Conservation (phyloP, 2,888 invertebrate genomes). For the Drosophila borborema region DNA sequence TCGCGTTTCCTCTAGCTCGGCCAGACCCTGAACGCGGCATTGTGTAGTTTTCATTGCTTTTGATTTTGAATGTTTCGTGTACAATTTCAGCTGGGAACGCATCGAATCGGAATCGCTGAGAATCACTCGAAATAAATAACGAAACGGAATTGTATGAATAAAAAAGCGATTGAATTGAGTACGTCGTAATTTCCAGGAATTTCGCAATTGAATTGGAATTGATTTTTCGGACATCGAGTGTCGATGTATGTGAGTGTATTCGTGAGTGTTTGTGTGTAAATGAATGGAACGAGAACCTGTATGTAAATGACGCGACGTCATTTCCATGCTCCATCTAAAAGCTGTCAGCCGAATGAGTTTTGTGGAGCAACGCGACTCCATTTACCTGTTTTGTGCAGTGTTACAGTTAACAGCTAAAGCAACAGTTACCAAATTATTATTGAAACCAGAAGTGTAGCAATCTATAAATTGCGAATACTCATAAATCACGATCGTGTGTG, state of each 20-base stretch:
- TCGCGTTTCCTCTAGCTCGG: slow-evolving; percentile 33
- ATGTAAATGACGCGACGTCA: slow-evolving; percentile 55
- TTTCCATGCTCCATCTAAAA: slow-evolving; percentile 36
- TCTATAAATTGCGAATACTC: slow-evolving; percentile 5
- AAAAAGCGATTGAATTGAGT: slow-evolving; percentile 12
- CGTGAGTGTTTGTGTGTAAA: slow-evolving; percentile 20
- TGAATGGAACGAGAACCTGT: slow-evolving; percentile 51
- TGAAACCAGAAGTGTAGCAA: slow-evolving; percentile 35
- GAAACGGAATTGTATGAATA: slow-evolving; percentile 5
- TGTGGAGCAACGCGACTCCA: slow-evolving; percentile 56
- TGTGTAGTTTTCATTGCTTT: slow-evolving; percentile 37
- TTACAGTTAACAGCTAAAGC: slow-evolving; percentile 45
- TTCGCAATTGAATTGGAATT: slow-evolving; percentile 75
- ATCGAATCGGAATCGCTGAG: slow-evolving; percentile 47
- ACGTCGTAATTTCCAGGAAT: slow-evolving; percentile 71
- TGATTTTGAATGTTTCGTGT: slow-evolving; percentile 42
- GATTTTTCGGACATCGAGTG: slow-evolving; percentile 65
- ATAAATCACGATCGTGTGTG: slow-evolving; percentile 13
- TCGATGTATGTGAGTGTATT: not conserved
- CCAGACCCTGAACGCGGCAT: slow-evolving; percentile 32
- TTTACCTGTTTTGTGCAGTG: slow-evolving; percentile 54
- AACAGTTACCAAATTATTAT: slow-evolving; percentile 39
- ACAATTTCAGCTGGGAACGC: slow-evolving; percentile 51
- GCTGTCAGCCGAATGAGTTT: slow-evolving; percentile 54
- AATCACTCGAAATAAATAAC: slow-evolving; percentile 40